Conservation (phyloP, 2,888 invertebrate genomes). For the Patella caerulea region DNA sequence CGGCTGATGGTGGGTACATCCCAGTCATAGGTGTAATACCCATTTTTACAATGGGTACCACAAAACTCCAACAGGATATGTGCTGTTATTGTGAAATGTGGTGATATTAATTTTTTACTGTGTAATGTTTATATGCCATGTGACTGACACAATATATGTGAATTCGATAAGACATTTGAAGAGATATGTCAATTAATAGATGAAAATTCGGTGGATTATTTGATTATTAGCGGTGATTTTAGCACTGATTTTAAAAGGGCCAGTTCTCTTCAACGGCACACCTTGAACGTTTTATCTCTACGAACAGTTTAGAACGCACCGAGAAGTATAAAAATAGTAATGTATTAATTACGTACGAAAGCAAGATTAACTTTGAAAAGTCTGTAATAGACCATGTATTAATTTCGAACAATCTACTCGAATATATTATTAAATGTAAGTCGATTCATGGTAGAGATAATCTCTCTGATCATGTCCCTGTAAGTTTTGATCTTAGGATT, state of each 20-base stretch:
- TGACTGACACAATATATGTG: neutral
- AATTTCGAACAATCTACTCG: no score
- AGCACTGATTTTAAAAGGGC: neutral
- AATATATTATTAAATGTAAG: no score
- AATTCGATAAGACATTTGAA: neutral
- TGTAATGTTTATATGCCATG: neutral
- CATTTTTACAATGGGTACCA: no score
- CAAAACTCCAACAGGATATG: neutral
- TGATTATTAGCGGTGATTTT: neutral
- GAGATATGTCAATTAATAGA: neutral
- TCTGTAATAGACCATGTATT: no score
- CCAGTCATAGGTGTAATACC: no score
- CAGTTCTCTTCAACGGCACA: neutral
- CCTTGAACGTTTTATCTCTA: neutral
- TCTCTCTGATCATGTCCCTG: no score
- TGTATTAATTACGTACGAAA: no score
- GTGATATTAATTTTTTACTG: neutral
- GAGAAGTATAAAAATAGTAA: no score
- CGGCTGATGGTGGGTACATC: no score
- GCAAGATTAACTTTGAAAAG: no score
- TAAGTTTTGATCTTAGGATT: no score
- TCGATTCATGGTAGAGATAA: no score
- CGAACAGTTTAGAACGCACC: neutral
- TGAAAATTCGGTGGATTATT: neutral
- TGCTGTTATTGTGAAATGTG: neutral